phyloP scores from a whole-genome alignment of 2,113 vertebrate species.

The Synchiropus splendidus region DNA sequence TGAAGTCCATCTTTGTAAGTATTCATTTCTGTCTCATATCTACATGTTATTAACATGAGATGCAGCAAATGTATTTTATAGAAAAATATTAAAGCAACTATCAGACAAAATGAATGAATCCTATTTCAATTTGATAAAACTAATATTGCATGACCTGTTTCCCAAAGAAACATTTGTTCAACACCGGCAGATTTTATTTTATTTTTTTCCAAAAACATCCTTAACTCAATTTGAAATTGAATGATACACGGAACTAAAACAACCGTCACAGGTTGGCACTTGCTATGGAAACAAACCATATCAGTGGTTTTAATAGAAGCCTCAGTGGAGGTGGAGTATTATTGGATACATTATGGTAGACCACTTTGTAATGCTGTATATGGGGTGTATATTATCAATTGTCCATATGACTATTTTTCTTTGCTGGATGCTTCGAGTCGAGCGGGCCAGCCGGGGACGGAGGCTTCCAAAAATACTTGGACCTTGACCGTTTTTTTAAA shows the following conservation, averaged over 20 bases:
- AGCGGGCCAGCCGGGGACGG: slow-evolving; percentile 45
- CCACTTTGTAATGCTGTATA: slow-evolving; percentile 74
- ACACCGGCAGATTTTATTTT: no score
- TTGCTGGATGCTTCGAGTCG: slow-evolving; percentile 58
- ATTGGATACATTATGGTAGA: slow-evolving; percentile 63
- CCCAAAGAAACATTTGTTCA: no score
- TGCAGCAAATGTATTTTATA: no score
- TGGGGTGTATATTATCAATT: slow-evolving; percentile 66
- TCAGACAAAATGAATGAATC: no score
- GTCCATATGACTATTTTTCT: slow-evolving; percentile 63
- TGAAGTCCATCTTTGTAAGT: no score
- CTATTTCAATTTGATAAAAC: no score
- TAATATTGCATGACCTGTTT: no score
- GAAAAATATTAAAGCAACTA: no score
- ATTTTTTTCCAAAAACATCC: no score
- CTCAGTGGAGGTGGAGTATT: slow-evolving; percentile 53
- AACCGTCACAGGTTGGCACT: slow-evolving; percentile 35
- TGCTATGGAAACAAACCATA: slow-evolving; percentile 47
- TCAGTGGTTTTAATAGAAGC: slow-evolving; percentile 51
- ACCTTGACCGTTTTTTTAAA: slow-evolving; percentile 55
- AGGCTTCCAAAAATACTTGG: slow-evolving; percentile 55
- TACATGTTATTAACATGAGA: no score
- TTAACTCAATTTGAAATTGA: no score
- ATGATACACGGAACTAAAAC: slow-evolving; percentile 2
- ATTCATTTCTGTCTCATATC: no score